These are phyloP conservation scores for Sebastes glaucus DNA, from an alignment of 2,797 vertebrate genomes.

Conservation along the genomic window DNA sequence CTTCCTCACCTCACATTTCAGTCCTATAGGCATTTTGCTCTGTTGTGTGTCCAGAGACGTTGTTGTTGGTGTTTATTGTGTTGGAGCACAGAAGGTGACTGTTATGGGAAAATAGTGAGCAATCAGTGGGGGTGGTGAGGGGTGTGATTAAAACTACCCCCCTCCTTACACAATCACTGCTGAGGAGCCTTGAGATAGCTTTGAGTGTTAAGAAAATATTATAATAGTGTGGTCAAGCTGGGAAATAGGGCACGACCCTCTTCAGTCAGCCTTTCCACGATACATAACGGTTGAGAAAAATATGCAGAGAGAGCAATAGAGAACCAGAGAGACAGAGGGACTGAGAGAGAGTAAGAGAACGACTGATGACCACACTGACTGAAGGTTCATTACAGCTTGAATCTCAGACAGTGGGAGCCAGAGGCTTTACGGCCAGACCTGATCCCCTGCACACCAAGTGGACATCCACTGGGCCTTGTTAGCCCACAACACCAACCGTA, in stretches of 20 bases:
- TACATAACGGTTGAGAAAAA: not conserved
- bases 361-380: not conserved
- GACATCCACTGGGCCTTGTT: not conserved
- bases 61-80: not conserved
- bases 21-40: not conserved
- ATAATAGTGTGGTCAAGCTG: not conserved
- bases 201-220: conserved; percentile 3
- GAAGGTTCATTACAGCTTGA: conserved; percentile 2
- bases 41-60: not conserved
- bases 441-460: not conserved
- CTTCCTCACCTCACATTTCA: not conserved
- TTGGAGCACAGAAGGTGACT: not conserved
- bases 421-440: not conserved
- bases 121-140: not conserved
- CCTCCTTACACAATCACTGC: not conserved
- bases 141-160: not conserved
- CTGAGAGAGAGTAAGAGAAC: not conserved
- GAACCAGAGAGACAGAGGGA: not conserved
- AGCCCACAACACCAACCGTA: not conserved
- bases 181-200: not conserved
- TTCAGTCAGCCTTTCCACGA: not conserved
- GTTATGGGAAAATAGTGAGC: not conserved
- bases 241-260: not conserved
- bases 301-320: not conserved
- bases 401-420: not conserved